These are phyloP conservation scores for Eupithecia insigniata DNA, from an alignment of 2,888 invertebrate species.

Conservation along the genomic window DNA sequence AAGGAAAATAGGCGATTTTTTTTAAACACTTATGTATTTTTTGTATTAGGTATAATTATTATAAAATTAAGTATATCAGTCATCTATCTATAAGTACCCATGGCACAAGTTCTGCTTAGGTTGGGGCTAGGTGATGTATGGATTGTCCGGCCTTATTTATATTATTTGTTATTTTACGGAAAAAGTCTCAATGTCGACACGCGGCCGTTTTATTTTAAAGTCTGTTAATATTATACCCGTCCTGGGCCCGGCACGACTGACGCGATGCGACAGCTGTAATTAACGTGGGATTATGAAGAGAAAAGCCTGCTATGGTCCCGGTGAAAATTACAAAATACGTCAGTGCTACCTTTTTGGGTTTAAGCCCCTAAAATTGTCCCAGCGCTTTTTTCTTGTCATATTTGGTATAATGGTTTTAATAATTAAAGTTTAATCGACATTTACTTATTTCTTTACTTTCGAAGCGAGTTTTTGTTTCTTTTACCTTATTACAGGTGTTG, in stretches of 20 bases:
- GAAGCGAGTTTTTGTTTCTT: too few relatives aligned
- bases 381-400: background rate
- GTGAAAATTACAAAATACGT: slow-evolving; percentile 6
- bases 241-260: background rate
- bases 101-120: too few relatives aligned
- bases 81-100: too few relatives aligned
- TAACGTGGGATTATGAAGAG: slow-evolving; percentile 3
- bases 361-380: background rate
- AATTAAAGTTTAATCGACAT: background rate
- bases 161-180: background rate
- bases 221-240: background rate
- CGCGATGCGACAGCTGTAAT: background rate
- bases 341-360: background rate
- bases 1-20: background rate
- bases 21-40: too few relatives aligned
- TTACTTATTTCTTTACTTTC: too few relatives aligned
- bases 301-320: background rate
- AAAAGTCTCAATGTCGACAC: background rate
- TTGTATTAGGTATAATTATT: too few relatives aligned
- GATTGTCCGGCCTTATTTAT: too few relatives aligned
- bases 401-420: background rate
- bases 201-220: background rate
- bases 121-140: too few relatives aligned
- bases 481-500: too few relatives aligned
- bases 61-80: too few relatives aligned